These are phyloP conservation scores for Theocolax elegans DNA, from an alignment of 1,140 invertebrate species.

Conservation along the genomic window DNA sequence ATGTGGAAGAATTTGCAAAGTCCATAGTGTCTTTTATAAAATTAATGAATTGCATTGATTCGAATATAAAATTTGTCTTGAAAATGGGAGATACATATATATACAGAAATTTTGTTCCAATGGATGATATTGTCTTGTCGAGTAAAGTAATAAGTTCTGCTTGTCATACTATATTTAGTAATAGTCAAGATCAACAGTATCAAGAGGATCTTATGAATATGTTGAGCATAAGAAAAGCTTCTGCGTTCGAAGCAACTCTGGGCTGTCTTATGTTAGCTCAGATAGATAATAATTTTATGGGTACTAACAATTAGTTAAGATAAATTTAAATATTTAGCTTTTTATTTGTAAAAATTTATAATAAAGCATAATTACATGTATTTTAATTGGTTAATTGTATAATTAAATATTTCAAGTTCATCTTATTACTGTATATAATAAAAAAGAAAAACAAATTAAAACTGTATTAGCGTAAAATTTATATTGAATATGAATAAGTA, in stretches of 20 bases:
- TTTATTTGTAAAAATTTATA: too few relatives aligned
- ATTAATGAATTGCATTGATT: constrained; percentile 35
- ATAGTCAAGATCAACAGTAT: constrained; percentile 52
- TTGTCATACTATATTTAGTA: constrained; percentile 47
- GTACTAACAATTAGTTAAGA: too few relatives aligned
- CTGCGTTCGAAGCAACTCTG: constrained; percentile 41
- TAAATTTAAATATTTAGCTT: too few relatives aligned
- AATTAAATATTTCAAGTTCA: too few relatives aligned
- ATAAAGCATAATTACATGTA: too few relatives aligned
- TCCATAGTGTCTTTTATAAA: constrained; percentile 44
- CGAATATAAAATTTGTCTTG: constrained; percentile 49
- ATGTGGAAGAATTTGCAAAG: constrained; percentile 44
- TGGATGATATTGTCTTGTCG: constrained; percentile 43
- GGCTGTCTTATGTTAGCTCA: constrained; percentile 44
- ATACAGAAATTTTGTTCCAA: constrained; percentile 40
- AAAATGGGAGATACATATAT: constrained; percentile 32
- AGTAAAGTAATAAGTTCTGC: constrained; percentile 51
- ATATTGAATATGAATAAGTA: too few relatives aligned
- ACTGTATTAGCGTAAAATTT: too few relatives aligned
- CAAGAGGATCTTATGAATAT: constrained; percentile 47
- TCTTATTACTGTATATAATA: too few relatives aligned
- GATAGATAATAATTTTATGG: constrained; percentile 46
- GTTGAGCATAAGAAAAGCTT: constrained; percentile 41
- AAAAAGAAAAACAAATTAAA: too few relatives aligned
- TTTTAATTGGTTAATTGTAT: too few relatives aligned